Base-by-base conservation (phyloP, 2,888 invertebrate species). In the Resseliella maxima region DNA sequence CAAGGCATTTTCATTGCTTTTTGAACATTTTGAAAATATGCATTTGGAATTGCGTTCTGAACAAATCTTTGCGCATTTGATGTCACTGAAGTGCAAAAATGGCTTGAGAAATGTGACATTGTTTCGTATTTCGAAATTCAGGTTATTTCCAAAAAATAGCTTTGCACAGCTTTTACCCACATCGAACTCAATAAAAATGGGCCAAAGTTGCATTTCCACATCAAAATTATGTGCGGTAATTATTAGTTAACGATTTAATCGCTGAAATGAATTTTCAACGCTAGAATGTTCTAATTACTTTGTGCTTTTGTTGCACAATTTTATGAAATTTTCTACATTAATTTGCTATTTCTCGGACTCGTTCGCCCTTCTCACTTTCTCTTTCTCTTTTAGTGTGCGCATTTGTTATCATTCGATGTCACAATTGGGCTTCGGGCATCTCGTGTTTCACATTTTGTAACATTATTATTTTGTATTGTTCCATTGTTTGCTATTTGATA, bases 201-300 rank as follows among this genome's bases (percentile, higher is more conserved):
- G 41, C 5, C 41, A 41, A 12, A 41, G 8, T 50, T 50, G 46
- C 46, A 72, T 35, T 72, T 31, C 12, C 59, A 59, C 59, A 59
- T n/a, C 3, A 24, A 35, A 72, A 72, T 72, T 72, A 15, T 35
- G 72, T 31, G 72, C 72, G 72, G 31, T 35, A 72, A 31, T 72
- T 35, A 72, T 72, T 72, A 72, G 72, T 72, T 83, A 83, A 83
- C 83, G 83, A 83, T 83, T 38, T n/a, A 83, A 83, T 38, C 38
- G 24, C 83, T 36, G n/a, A 38, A 83, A 83, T 83, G 38, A 83
- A 38, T 83, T 83, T 83, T 83, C 36, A 15, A 31, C 31, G 35
- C 12, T 15, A 18, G 15, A 27, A 72, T 35, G 31, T 72, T 72
- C 31, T 72, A 72, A 31, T 36, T 83, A 83, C 83, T n/a, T 83